Evolutionary conservation across 2,797 vertebrate species (phyloP).

Genomic region (Antrozous pallidus): DNA sequence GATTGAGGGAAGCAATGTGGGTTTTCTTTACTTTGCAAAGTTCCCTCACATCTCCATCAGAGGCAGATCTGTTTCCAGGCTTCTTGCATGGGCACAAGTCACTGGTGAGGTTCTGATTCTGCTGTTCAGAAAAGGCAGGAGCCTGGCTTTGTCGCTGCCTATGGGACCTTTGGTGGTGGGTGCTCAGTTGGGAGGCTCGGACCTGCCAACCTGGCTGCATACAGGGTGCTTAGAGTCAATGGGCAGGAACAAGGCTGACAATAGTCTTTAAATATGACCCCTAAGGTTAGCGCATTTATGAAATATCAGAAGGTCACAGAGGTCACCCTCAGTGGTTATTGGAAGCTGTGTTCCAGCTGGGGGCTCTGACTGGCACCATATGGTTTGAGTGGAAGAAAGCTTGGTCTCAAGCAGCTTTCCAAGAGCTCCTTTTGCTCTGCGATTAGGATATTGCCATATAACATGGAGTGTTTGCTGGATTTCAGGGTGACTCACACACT

Average conservation of each 20-base stretch:
- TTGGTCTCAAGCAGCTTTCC: background rate
- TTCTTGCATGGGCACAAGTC: conserved; percentile 59
- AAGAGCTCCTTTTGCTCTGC: background rate
- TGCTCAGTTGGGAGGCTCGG: conserved; percentile 2
- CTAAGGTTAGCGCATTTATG: conserved; percentile 62
- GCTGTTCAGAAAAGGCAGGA: conserved; percentile 60
- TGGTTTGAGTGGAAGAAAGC: rapidly evolving
- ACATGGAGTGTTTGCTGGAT: background rate
- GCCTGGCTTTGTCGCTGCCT: conserved; percentile 6
- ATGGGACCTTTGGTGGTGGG: conserved; percentile 64
- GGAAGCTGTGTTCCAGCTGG: background rate
- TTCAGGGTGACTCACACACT: background rate
- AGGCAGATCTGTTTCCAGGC: conserved; percentile 47
- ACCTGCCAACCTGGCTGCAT: conserved; percentile 57
- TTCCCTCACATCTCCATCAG: conserved; percentile 45
- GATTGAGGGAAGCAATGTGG: conserved; percentile 22
- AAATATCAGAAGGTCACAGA: conserved; percentile 72
- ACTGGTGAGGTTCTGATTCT: conserved; percentile 62
- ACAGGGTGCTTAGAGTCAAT: conserved; percentile 60
- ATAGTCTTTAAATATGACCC: conserved; percentile 67
- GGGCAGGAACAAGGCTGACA: conserved; percentile 58
- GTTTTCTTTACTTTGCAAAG: conserved; percentile 54
- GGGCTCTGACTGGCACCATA: background rate
- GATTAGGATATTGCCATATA: background rate
- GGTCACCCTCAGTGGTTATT: conserved; percentile 36